Evolutionary conservation across 2,888 invertebrate genomes (phyloP).

Genomic region (Nycteola revayana): DNA sequence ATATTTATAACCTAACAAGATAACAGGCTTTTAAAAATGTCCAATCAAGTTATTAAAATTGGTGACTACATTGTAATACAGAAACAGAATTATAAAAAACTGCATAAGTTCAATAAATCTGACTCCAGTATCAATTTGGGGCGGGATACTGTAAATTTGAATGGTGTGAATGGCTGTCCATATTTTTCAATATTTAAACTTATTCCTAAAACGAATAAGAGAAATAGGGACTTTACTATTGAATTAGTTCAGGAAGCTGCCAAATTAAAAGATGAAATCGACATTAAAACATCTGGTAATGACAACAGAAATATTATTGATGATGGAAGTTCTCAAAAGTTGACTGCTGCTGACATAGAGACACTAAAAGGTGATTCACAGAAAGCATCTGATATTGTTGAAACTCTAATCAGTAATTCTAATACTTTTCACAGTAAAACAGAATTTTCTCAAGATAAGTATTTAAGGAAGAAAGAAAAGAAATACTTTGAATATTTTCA

Average conservation of each 20-base stretch:
- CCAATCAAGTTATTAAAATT: slow-evolving; percentile 73
- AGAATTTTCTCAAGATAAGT: slow-evolving; percentile 96
- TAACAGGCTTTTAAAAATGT: too few relatives aligned
- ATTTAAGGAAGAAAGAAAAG: slow-evolving; percentile 96
- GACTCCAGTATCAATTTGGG: slow-evolving; percentile 85
- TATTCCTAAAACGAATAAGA: slow-evolving; percentile 81
- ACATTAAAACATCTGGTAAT: slow-evolving; percentile 85
- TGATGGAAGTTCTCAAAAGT: slow-evolving; percentile 89
- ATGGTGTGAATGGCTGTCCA: slow-evolving; percentile 85
- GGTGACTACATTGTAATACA: slow-evolving; percentile 90
- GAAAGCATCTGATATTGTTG: slow-evolving; percentile 92
- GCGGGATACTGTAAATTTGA: slow-evolving; percentile 86
- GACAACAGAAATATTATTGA: slow-evolving; percentile 94
- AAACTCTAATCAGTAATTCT: slow-evolving; percentile 93
- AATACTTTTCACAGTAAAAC: slow-evolving; percentile 95
- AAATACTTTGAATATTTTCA: slow-evolving; percentile 94
- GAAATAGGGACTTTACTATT: slow-evolving; percentile 78
- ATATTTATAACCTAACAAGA: too few relatives aligned
- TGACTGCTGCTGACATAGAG: slow-evolving; percentile 92
- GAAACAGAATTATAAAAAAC: slow-evolving; percentile 88
- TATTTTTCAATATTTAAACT: slow-evolving; percentile 90
- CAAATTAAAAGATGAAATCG: slow-evolving; percentile 82
- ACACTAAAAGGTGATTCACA: slow-evolving; percentile 88
- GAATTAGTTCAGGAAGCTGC: slow-evolving; percentile 74
- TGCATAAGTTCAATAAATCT: slow-evolving; percentile 86